Evolutionary conservation across 2,797 vertebrate genomes (phyloP).

Genomic region (Coilia nasus): DNA sequence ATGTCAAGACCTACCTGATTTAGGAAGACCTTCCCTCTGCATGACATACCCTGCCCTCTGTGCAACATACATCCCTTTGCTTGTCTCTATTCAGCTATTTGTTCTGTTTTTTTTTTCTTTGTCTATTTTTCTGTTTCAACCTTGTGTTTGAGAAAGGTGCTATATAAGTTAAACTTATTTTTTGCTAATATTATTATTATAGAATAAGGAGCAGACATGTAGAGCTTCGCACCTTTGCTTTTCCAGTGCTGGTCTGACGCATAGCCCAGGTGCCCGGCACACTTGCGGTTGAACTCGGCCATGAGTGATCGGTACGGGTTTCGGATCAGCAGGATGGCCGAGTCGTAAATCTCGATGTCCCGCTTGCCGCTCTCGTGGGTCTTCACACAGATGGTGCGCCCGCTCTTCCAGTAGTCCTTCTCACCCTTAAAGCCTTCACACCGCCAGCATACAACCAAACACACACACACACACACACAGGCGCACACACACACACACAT

Average conservation of each 20-base stretch:
- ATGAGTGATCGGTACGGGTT: slow-evolving; percentile 93
- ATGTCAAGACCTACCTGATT: too few species aligned
- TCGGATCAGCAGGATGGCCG: slow-evolving; percentile 90
- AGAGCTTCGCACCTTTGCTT: slow-evolving; percentile 82
- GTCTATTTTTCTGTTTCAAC: too few species aligned
- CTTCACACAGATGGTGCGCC: slow-evolving; percentile 94
- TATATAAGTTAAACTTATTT: too few species aligned
- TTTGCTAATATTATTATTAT: too few species aligned
- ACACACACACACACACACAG: slow-evolving; percentile 36
- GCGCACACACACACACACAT: slow-evolving; percentile 36
- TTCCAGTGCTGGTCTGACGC: slow-evolving; percentile 91
- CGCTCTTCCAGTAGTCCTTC: slow-evolving; percentile 97
- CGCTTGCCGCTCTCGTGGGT: slow-evolving; percentile 93
- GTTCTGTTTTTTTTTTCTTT: too few species aligned
- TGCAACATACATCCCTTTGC: too few species aligned
- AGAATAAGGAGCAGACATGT: too few species aligned
- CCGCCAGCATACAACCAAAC: not conserved
- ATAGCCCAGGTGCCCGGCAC: slow-evolving; percentile 93
- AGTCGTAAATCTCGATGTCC: slow-evolving; percentile 94
- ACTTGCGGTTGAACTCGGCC: slow-evolving; percentile 97
- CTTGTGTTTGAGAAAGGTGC: too few species aligned
- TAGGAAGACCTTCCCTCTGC: too few species aligned
- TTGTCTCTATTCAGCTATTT: too few species aligned
- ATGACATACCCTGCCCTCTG: too few species aligned
- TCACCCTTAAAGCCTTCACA: slow-evolving; percentile 94